phyloP scores from a whole-genome alignment of 2,113 vertebrate species.

The Quiscalus mexicanus region DNA sequence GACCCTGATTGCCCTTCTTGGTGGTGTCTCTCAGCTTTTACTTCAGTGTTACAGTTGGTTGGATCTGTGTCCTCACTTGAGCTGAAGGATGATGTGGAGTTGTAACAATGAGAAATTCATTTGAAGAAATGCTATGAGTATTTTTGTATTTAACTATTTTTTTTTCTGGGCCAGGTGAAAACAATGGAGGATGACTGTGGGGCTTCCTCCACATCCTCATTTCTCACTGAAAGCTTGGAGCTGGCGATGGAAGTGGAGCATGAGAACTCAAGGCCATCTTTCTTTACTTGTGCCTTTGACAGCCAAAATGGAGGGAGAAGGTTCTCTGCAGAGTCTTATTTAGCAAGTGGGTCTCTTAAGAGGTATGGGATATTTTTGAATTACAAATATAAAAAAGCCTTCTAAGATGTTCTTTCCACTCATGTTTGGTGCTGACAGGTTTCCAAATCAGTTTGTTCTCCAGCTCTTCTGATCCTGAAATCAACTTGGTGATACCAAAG shows the following conservation, averaged over 20 bases:
- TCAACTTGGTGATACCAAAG: not conserved
- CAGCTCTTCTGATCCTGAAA: not conserved
- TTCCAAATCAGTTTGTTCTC: not conserved
- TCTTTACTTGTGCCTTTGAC: constrained; percentile 85
- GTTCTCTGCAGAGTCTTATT: constrained; percentile 83
- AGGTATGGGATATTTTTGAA: constrained; percentile 72
- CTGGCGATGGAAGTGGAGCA: constrained; percentile 72
- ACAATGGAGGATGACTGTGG: constrained; percentile 81
- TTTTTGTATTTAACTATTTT: not conserved
- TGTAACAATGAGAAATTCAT: not conserved
- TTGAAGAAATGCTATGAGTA: not conserved
- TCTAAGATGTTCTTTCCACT: not conserved
- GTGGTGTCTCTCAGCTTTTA: not conserved
- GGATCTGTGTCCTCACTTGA: not conserved
- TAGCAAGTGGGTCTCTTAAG: constrained; percentile 86
- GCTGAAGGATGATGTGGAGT: not conserved
- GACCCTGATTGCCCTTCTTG: not conserved
- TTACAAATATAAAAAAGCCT: not conserved
- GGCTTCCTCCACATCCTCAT: constrained; percentile 70
- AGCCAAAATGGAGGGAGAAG: constrained; percentile 67
- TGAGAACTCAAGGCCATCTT: constrained; percentile 68
- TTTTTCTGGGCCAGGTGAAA: constrained; percentile 37
- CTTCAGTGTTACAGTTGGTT: not conserved
- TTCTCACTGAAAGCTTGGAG: constrained; percentile 79
- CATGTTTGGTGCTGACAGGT: not conserved